A percentile compares a stretch with the other conserved stretches of the same genome.
These are phyloP conservation scores for Portunus trituberculatus DNA, from an alignment of 1,140 invertebrate genomes.

Conservation along the genomic window DNA sequence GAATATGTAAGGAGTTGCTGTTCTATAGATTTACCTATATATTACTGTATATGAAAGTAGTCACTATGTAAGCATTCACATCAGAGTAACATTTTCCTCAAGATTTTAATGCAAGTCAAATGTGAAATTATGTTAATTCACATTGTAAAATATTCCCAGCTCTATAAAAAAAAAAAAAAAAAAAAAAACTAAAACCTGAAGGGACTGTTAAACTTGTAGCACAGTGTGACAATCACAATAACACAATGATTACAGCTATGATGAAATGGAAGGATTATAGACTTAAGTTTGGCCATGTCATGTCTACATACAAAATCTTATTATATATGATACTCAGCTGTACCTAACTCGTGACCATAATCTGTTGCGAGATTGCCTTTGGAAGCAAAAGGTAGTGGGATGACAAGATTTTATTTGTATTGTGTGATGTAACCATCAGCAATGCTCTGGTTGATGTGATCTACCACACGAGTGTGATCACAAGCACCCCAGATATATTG, in stretches of 20 bases:
- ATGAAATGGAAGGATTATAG: background rate
- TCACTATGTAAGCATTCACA: background rate
- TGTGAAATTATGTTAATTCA: background rate
- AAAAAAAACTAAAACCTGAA: background rate
- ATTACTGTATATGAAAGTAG: background rate
- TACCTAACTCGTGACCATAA: too few species aligned
- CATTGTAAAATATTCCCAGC: background rate
- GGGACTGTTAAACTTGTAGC: background rate
- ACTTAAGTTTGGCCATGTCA: too few species aligned
- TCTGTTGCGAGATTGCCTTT: too few species aligned
- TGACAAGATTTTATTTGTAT: too few species aligned
- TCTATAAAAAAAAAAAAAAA: background rate
- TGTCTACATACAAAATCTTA: too few species aligned
- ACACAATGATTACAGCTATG: background rate
- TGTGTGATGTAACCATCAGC: too few species aligned
- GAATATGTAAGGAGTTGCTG: background rate
- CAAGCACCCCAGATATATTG: too few species aligned
- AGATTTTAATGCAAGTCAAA: background rate
- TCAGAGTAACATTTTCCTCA: background rate
- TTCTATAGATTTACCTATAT: constrained; percentile 10
- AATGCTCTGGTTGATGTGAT: too few species aligned
- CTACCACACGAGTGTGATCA: too few species aligned
- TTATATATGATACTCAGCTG: too few species aligned
- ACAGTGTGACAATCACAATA: background rate
- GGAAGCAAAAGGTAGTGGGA: too few species aligned